phyloP scores from a whole-genome alignment of 2,797 vertebrate species.

The Alauda arvensis region DNA sequence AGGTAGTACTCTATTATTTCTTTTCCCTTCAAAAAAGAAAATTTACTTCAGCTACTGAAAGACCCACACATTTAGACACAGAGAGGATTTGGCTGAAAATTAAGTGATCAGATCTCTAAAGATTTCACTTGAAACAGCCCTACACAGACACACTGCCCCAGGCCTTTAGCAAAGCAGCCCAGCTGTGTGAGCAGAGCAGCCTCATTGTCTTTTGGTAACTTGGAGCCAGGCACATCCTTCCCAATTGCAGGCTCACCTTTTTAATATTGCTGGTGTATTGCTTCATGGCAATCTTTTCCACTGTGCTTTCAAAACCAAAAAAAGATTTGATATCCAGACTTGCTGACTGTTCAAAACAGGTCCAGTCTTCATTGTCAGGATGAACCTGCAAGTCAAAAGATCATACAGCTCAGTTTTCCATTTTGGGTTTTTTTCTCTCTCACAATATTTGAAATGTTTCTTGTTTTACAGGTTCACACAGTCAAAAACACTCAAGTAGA shows the following conservation, averaged over 20 bases:
- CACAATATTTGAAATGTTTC: background rate
- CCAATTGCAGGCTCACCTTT: conserved; percentile 71
- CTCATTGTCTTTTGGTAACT: background rate
- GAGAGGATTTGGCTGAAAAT: background rate
- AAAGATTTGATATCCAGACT: conserved; percentile 96
- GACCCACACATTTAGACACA: background rate
- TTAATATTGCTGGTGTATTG: conserved; percentile 94
- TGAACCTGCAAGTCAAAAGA: conserved; percentile 80
- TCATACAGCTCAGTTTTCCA: background rate
- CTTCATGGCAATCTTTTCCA: conserved; percentile 96
- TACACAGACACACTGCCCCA: background rate
- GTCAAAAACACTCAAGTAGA: background rate
- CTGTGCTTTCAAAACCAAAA: conserved; percentile 94
- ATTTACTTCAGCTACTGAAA: background rate
- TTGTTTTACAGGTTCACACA: background rate
- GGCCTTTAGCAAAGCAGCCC: background rate
- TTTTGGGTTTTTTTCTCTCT: background rate
- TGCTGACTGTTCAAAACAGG: conserved; percentile 93
- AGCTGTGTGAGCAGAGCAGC: background rate
- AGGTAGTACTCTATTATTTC: conserved; percentile 97
- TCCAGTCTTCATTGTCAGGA: conserved; percentile 95
- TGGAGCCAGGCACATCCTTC: background rate
- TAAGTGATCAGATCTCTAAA: background rate
- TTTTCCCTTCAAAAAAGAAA: conserved; percentile 82
- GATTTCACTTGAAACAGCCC: background rate